phyloP scores from a whole-genome alignment of 1,140 invertebrate genomes.

The Branchinecta lynchi region DNA sequence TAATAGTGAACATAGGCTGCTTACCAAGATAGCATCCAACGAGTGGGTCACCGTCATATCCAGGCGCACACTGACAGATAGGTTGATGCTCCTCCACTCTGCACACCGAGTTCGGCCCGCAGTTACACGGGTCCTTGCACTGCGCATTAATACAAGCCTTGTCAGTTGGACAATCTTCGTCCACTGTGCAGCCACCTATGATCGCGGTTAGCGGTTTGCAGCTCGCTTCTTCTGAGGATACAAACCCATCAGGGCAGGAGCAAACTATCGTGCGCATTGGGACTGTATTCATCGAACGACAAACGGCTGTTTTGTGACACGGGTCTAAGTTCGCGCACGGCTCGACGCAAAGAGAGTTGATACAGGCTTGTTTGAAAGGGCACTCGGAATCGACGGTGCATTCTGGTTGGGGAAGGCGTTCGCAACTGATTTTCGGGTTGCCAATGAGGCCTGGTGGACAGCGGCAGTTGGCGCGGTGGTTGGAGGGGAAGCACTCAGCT shows the following conservation, averaged over 20 bases:
- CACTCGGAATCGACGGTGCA: constrained; percentile 61
- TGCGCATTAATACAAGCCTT: constrained; percentile 69
- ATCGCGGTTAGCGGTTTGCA: constrained; percentile 49
- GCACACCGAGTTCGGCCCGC: constrained; percentile 66
- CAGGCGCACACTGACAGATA: constrained; percentile 62
- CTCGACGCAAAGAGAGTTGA: constrained; percentile 55
- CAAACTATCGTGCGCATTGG: constrained; percentile 69
- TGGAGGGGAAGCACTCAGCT: constrained; percentile 57
- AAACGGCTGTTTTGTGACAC: constrained; percentile 49
- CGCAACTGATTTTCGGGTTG: constrained; percentile 50
- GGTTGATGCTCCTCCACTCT: constrained; percentile 64
- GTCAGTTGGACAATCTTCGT: constrained; percentile 55
- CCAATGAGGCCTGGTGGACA: constrained; percentile 61
- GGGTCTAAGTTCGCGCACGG: constrained; percentile 50
- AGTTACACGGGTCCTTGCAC: constrained; percentile 71
- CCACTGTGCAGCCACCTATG: constrained; percentile 52
- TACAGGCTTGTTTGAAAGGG: constrained; percentile 50
- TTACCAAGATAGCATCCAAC: constrained; percentile 39
- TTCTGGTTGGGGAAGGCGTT: constrained; percentile 36
- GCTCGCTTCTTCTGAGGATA: constrained; percentile 54
- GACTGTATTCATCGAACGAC: constrained; percentile 58
- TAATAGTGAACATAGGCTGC: no score
- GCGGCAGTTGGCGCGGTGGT: constrained; percentile 55
- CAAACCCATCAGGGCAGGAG: constrained; percentile 62
- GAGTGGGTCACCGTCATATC: constrained; percentile 65